A percentile compares a stretch with the other conserved stretches of the same genome.
phyloP scores from a whole-genome alignment of 2,113 vertebrate genomes.

The Ornithorhynchus anatinus region DNA sequence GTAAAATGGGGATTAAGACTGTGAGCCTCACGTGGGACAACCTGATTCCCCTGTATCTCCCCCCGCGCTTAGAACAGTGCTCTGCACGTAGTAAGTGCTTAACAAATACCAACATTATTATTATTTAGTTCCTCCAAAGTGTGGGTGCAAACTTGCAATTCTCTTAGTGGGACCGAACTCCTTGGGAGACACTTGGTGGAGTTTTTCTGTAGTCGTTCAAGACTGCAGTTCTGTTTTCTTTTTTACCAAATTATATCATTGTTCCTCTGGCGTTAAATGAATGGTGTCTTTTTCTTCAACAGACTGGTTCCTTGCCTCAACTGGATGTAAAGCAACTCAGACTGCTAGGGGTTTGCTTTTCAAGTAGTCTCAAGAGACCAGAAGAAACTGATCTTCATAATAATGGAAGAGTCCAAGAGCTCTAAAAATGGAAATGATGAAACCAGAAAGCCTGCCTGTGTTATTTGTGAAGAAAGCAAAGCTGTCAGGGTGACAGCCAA shows the following conservation, averaged over 20 bases:
- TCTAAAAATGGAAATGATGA: constrained; percentile 84
- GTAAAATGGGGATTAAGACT: too few species aligned
- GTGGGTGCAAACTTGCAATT: not conserved
- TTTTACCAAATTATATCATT: not conserved
- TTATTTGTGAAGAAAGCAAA: constrained; percentile 78
- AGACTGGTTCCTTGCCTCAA: constrained; percentile 67
- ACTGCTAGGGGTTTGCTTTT: constrained; percentile 69
- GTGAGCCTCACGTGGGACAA: too few species aligned
- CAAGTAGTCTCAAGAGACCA: constrained; percentile 56
- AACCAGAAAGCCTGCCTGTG: constrained; percentile 76
- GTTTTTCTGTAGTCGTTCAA: not conserved
- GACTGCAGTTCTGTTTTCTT: constrained; percentile 17
- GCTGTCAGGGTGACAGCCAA: constrained; percentile 75
- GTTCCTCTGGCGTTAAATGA: constrained; percentile 35
- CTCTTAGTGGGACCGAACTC: not conserved
- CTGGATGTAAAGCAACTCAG: constrained; percentile 67
- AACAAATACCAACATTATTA: too few species aligned
- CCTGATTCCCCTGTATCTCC: too few species aligned
- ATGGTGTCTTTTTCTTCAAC: constrained; percentile 48
- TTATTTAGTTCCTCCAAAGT: too few species aligned
- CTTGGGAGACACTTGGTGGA: not conserved
- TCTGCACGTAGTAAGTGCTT: too few species aligned
- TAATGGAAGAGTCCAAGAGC: constrained; percentile 88
- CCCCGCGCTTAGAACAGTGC: too few species aligned
- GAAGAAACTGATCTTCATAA: constrained; percentile 70